Conservation (phyloP, 2,888 invertebrate genomes). For the Boloria selene region DNA sequence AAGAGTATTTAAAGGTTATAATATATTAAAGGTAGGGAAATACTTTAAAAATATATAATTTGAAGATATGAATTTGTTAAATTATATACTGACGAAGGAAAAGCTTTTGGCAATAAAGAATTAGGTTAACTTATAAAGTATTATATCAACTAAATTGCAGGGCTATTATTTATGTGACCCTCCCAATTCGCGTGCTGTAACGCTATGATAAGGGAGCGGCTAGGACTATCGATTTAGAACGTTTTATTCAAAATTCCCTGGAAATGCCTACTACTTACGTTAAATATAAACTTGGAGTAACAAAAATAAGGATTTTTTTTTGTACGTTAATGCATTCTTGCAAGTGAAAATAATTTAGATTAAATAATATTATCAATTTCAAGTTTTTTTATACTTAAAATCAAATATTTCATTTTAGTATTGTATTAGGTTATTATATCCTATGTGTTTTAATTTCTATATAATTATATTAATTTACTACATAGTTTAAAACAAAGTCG, state of each 20-base stretch:
- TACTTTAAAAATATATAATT: background rate
- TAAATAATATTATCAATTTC: too few relatives aligned
- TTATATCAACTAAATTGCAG: slow-evolving; percentile 26
- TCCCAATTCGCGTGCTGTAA: slow-evolving; percentile 40
- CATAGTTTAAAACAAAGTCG: too few relatives aligned
- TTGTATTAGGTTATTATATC: too few relatives aligned
- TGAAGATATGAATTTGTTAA: background rate
- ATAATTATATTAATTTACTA: too few relatives aligned
- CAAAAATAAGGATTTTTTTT: too few relatives aligned
- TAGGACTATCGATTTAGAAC: slow-evolving; percentile 36
- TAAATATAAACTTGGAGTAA: background rate
- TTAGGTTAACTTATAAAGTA: slow-evolving; percentile 24
- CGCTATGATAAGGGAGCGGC: slow-evolving; percentile 36
- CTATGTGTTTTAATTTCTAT: too few relatives aligned
- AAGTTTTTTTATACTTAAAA: too few relatives aligned
- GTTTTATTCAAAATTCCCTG: slow-evolving; percentile 18
- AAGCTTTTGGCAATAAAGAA: slow-evolving; percentile 9
- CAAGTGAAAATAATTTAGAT: too few relatives aligned
- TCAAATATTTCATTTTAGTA: too few relatives aligned
- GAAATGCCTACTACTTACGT: slow-evolving; percentile 2
- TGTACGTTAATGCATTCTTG: too few relatives aligned
- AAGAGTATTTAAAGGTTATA: too few relatives aligned
- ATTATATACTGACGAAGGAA: background rate
- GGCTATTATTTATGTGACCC: slow-evolving; percentile 32
- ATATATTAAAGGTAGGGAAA: too few relatives aligned